phyloP scores from a whole-genome alignment of 2,113 vertebrate genomes.

The Perca schrenkii region DNA sequence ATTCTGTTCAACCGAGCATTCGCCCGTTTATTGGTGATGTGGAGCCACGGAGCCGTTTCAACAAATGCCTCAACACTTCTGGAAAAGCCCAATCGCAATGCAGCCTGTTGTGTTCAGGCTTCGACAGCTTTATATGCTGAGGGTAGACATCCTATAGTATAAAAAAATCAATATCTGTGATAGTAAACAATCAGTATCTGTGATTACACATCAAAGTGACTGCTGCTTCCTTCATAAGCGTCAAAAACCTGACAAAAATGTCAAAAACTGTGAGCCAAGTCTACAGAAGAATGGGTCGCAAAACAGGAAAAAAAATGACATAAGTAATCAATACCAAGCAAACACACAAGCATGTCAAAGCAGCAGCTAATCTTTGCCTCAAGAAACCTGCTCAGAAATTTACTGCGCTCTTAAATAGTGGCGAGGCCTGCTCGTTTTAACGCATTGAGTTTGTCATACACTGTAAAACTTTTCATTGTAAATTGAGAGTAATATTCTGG shows the following conservation, averaged over 20 bases:
- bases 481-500: too few relatives aligned
- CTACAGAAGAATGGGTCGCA: not conserved
- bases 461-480: too few relatives aligned
- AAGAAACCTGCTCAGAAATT: not conserved
- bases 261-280: not conserved
- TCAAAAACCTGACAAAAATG: too few relatives aligned
- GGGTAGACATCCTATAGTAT: not conserved
- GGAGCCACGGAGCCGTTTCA: not conserved
- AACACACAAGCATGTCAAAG: conserved; percentile 50
- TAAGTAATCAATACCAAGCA: conserved; percentile 62
- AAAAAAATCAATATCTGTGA: too few relatives aligned
- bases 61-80: not conserved
- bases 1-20: conserved; percentile 13
- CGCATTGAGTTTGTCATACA: too few relatives aligned
- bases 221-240: too few relatives aligned
- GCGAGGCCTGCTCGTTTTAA: not conserved
- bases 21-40: conserved; percentile 24
- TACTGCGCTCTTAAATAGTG: conserved; percentile 30
- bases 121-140: conserved; percentile 6
- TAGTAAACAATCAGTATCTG: conserved; percentile 54
- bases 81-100: conserved; percentile 7
- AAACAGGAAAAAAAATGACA: conserved; percentile 25
- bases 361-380: too few relatives aligned
- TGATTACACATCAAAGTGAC: conserved; percentile 34
- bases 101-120: conserved; percentile 8